Base-by-base conservation (phyloP, 1,140 invertebrate genomes). In the Drosophila dunni region DNA sequence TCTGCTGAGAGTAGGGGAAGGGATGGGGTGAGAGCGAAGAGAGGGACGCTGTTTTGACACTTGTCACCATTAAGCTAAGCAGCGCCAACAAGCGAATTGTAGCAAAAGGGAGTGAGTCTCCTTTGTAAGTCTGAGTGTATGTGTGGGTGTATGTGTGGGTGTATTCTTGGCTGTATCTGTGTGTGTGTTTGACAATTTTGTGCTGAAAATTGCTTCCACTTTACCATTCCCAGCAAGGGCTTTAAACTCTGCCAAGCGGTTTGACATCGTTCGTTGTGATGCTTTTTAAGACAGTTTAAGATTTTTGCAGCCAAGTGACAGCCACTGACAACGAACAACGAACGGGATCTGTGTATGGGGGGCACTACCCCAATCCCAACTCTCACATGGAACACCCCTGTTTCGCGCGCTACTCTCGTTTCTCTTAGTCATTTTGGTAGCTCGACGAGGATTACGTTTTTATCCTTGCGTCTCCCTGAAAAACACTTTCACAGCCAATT, bases 31-130 rank as follows among this genome's bases (percentile, higher is more conserved):
- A n/a, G 54, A 44, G 15, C 17, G 45, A 7, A 34, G 45, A 67
- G 64, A 38, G 15, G 17, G 60, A 44, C 66, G 77, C 79, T 89
- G 84, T 83, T 88, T 89, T 89, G 84, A 89, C 84, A 90, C 84
- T 89, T 89, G 84, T 89, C 84, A 89, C 85, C 85, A 89, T 89
- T 89, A 89, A 84, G 84, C 88, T 90, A 89, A 90, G 75, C 84
- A 84, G 78, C 84, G 73, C 56, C 72, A 83, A 83, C 80, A 83
- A 81, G 78, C 69, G 48, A 29, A 46, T 56, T 29, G 15, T 42
- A 46, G 36, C 48, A 51, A 11, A 50, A 48, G 29, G 15, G 38
- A 34, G 10, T 75, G 29, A 50, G 24, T 53, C 24, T 29, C 3
- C 24, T 29, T 29, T 29, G 24, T 6, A 29, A 29, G 24, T 29